phyloP scores from a whole-genome alignment of 64 coral and sea anemone genomes.

The Orbicella faveolata region DNA sequence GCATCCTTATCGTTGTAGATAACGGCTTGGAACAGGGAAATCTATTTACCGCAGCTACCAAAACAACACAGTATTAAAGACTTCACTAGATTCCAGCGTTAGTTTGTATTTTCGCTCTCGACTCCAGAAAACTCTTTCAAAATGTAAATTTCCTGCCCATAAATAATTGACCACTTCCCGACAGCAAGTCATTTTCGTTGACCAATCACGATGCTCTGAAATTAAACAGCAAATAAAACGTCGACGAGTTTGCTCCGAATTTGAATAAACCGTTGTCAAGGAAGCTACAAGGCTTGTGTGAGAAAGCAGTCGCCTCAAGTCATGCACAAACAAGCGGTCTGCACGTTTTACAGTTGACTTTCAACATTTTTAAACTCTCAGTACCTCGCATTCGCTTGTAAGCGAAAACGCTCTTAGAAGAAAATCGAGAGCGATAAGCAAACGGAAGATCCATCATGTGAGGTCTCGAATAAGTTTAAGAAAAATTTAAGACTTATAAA shows the following conservation, averaged over 20 bases:
- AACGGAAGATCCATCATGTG: no score
- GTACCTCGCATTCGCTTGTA: no score
- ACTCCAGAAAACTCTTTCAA: not conserved
- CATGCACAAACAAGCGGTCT: not conserved
- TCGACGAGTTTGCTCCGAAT: not conserved
- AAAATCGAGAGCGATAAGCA: no score
- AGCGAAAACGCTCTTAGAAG: no score
- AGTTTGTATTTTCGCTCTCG: slow-evolving; percentile 22
- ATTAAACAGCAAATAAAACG: slow-evolving; percentile 25
- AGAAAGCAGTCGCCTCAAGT: not conserved
- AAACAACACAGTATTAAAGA: not conserved
- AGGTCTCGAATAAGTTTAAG: no score
- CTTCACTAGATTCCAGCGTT: not conserved
- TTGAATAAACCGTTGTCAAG: slow-evolving; percentile 38
- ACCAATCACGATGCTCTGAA: not conserved
- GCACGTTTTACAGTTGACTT: no score
- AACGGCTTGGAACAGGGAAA: not conserved
- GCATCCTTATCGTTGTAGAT: not conserved
- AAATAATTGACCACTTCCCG: slow-evolving; percentile 27
- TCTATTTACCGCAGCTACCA: not conserved
- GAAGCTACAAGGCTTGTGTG: not conserved
- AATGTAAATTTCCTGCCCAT: slow-evolving; percentile 25
- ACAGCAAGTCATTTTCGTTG: not conserved
- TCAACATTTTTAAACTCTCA: no score
- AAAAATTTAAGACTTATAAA: no score